A percentile compares a stretch with the other conserved stretches of the same genome.
phyloP scores from a whole-genome alignment of 2,888 invertebrate genomes.

The Athrips mouffetella region DNA sequence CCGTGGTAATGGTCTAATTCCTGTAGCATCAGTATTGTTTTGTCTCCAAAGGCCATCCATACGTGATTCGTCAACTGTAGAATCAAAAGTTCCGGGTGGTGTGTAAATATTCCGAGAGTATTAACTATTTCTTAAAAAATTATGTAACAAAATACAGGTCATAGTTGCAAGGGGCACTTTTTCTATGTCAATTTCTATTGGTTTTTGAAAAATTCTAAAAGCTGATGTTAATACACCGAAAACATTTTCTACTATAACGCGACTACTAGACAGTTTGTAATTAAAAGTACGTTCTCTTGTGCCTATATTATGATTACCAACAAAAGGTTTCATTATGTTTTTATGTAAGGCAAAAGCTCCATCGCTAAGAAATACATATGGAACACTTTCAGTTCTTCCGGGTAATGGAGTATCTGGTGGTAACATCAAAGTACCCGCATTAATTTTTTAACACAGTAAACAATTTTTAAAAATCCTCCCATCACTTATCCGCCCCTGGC shows the following conservation, averaged over 20 bases:
- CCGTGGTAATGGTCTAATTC: too few species aligned
- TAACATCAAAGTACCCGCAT: constrained; percentile 24
- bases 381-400: background rate
- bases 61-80: too few species aligned
- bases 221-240: background rate
- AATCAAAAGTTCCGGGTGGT: too few species aligned
- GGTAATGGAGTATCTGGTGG: constrained; percentile 23
- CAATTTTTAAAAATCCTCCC: constrained; percentile 16
- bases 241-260: constrained; percentile 7
- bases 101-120: too few species aligned
- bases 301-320: background rate
- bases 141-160: too few species aligned
- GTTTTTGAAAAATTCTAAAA: background rate
- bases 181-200: background rate
- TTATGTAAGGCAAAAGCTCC: constrained; percentile 5
- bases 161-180: background rate
- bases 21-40: too few species aligned
- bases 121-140: too few species aligned
- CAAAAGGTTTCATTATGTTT: constrained; percentile 8
- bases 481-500: constrained; percentile 18
- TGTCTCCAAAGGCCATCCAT: too few species aligned
- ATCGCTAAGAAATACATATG: constrained; percentile 10
- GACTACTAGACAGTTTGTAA: background rate
- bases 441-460: constrained; percentile 16
- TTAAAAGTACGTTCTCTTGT: background rate